Evolutionary conservation across 2,888 invertebrate species (phyloP), one percentile per base, ranked within the genome.

Genomic region (Boloria selene): DNA sequence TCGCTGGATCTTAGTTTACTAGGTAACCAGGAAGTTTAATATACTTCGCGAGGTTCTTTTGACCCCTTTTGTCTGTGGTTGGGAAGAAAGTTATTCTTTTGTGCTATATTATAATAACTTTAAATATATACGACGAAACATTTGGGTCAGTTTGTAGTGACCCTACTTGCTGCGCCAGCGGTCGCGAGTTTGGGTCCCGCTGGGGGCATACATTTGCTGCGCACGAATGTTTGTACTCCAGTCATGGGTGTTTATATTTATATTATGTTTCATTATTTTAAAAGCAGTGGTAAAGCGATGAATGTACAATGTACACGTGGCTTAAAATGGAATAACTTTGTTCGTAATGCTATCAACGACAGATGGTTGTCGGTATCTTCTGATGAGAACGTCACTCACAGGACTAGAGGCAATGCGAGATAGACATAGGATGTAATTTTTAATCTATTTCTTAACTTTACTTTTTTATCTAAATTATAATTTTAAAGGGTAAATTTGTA

Each of bases 1-100:
- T 62, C 60, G 56, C 62, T 44, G 52, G 45, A 38, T 60, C 45
- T 50, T 60, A 26, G 60, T 38, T 50, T 61, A 53, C 61, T 65
- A 53, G 61, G 58, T 65, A 58, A 61, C 61, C 26, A 61, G 49
- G 18, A 61, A 64, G 56, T 64, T 68, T 68, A 55, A 42, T 55
- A 55, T 18, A 55, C 18, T 53, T 53, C 26, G 10, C 26, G 49
- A 31, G 31, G 31, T 38, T 50, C 49, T 53, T 53, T 53, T n/a
- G 14, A 55, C 42, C 55, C 55, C 31, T 38, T 55, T 55, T 55
- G 42, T 55, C 42, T 55, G 17, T 55, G 55, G 55, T 18, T 42
- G 42, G 17, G 55, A 18, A 14, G 10, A 14, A 18, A 55, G 42
- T 42, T 55, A 55, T 44, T 7, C 18, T 42, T 55, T 54, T 18